Base-by-base conservation (phyloP, 2,888 invertebrate genomes). In the Platerodrilus igneus region DNA sequence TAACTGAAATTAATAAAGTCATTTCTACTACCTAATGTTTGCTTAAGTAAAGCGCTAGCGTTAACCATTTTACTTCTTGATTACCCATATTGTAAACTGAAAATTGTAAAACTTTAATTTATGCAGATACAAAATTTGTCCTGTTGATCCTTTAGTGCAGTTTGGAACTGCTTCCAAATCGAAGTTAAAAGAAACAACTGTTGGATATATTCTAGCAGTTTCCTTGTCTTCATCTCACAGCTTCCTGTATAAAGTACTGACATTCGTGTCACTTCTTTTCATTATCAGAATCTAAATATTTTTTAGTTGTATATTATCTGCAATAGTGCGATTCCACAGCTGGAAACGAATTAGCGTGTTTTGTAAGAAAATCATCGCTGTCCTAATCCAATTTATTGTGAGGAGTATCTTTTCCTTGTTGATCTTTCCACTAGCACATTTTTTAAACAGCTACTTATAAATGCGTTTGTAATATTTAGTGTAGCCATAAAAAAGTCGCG, bases 51-150 rank as follows among this genome's bases (percentile, higher is more conserved):
- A n/a, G n/a, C n/a, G n/a, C n/a, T n/a, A n/a, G n/a, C n/a, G n/a
- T n/a, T n/a, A n/a, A n/a, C n/a, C n/a, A 59, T 19, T 38, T 34
- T 29, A 56, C 56, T 17, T 59, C 50, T 50, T 59, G 53, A 44
- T 57, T 50, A 23, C 45, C 57, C 33, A 56, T 50, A 41, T 58
- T 57, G 42, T 62, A 59, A n/a, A 61, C 31, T 3, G 59, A 60
- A 60, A 53, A 50, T 59, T 62, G 37, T 56, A 58, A 4, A 56
- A 50, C 11, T 57, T 55, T 29, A 60, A 41, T 43, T 60, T 61
- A 15, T 56, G 41, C 14, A 55, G 42, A 37, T 57, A 58, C 47
- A 58, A 55, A 26, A 56, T 53, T 45, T 53, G 55, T 13, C 53
- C 56, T 28, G 50, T 44, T 21, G 41, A 23, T 18, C 51, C 53